Base-by-base conservation (phyloP, 2,797 vertebrate species). In the Selene dorsalis region DNA sequence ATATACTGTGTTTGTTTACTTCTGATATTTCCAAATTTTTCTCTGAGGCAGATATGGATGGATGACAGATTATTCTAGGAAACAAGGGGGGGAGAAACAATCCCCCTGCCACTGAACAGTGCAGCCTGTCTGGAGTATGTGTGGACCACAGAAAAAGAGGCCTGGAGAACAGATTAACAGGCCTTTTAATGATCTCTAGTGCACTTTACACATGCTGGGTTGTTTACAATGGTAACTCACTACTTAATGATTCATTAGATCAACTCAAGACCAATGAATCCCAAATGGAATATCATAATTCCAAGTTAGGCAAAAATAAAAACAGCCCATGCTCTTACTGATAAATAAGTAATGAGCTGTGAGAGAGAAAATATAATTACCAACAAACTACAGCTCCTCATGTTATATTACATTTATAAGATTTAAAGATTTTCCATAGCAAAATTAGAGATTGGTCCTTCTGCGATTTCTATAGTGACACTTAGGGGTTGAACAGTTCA, bases 191-290 rank as follows among this genome's bases (percentile, higher is more conserved):
- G 22, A 60, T 66, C 41, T 64, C 55, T 39, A 12, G 50, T 28
- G 39, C 48, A 70, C 48, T 48, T 60, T 16, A 65, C n/a, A 48
- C 74, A 68, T 16, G 68, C 67, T 52, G 61, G 77, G 82, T 69
- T 92, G 88, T 92, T 92, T 90, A 89, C 78, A 82, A 83, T 77
- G 22, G 59, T 81, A 80, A 64, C 7, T 22, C 59, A 64, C 62
- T 17, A 43, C 20, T 69, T 55, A 79, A 76, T 4, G 2, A 69
- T 84, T 89, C 67, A 86, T 85, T 86, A 84, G 84, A 83, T 24
- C 48, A 80, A 65, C 64, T 72, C 65, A 39, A 24, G 55, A 32
- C 65, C 38, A 67, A 28, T 73, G 22, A 85, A 80, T 84, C 82
- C 67, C 69, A 52, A 71, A 68, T 62, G 50, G 83, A 82, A 83